Base-by-base conservation (phyloP, 2,113 vertebrate species). In the Prionailurus viverrinus region DNA sequence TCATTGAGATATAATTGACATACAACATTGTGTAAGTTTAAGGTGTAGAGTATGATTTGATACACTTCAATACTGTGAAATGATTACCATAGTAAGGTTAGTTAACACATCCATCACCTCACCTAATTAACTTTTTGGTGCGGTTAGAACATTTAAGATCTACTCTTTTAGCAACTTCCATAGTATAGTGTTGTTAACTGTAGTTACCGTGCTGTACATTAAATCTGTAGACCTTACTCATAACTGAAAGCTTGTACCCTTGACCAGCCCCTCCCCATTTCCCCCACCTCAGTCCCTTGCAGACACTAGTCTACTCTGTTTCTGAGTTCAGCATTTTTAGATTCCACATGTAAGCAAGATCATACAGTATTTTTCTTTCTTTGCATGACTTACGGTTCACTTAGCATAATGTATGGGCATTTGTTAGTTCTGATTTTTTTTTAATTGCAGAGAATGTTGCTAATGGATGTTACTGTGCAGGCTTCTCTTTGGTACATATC, bases 391-490 rank as follows among this genome's bases (percentile, higher is more conserved):
- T 55, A 58, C 10, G 39, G 31, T 88, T 68, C 25, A 88, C n/a
- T 88, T 88, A 73, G 14, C 9, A 21, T 39, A 53, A 73, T 73
- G 15, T 55, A 53, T 84, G 58, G 36, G 29, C 45, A 95, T 68
- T 81, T 76, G 55, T 89, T 69, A 91, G 19, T 81, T 92, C 23
- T 29, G n/a, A 92, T 88, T 86, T 51, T 48, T 48, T 92, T 92
- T 92, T 23, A 61, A 82, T 87, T 82, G 39, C 3, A 88, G 33
- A 87, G 68, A 69, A 81, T 89, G 25, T 88, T 94, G 19, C 39
- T 80, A 92, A 80, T 80, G 36, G 39, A 76, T 23, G 11, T 83
- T 89, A 13, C 36, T 69, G 16, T 61, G 58, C 14, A 53, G 39
- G 16, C 31, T 53, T 87, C 48, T 94, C 55, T 76, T 91, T 87